Evolutionary conservation across 2,888 invertebrate species (phyloP), one percentile per base, ranked within the genome.

Genomic region (Sphaerophoria rueppellii): DNA sequence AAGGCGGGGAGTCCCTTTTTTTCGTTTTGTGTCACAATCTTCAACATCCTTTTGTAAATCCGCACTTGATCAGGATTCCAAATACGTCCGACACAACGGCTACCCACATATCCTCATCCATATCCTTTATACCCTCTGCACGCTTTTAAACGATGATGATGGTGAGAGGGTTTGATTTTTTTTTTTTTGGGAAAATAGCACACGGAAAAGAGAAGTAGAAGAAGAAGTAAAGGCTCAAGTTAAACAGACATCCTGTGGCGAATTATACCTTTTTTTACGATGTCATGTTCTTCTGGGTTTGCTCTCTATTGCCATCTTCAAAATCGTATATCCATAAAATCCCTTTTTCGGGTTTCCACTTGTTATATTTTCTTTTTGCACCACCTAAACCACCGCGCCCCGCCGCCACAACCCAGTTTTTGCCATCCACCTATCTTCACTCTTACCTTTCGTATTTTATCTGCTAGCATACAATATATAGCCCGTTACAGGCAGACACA

Each of bases 231-330:
- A 87, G 88, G 88, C 88, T 89, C 87, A 89, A 89, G 88, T 89
- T 88, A 89, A 88, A 88, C 89, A 89, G 89, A 89, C 89, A 89
- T 89, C 89, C 89, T 89, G 89, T 89, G 89, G 89, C 89, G 89
- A 89, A 89, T 89, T 89, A 89, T 89, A 89, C 87, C 88, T 85
- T 87, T 88, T 87, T 88, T 87, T 88, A 88, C 88, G 88, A 88
- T 87, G 87, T 86, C 87, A 88, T 88, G 88, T 87, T 87, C 24
- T 24, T 24, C 86, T 87, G 88, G 87, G 88, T 86, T 87, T 83
- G 82, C 86, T 70, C 86, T 76, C 81, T 73, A 82, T 79, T 87
- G 86, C 80, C 86, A 86, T 82, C 85, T 82, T 87, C 87, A 87
- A 87, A 87, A 87, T 88, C 77, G 63, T 87, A 82, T 82, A 80